Evolutionary conservation across 2,113 vertebrate genomes (phyloP), one percentile per base, ranked within the genome.

Genomic region (Eurypyga helias): DNA sequence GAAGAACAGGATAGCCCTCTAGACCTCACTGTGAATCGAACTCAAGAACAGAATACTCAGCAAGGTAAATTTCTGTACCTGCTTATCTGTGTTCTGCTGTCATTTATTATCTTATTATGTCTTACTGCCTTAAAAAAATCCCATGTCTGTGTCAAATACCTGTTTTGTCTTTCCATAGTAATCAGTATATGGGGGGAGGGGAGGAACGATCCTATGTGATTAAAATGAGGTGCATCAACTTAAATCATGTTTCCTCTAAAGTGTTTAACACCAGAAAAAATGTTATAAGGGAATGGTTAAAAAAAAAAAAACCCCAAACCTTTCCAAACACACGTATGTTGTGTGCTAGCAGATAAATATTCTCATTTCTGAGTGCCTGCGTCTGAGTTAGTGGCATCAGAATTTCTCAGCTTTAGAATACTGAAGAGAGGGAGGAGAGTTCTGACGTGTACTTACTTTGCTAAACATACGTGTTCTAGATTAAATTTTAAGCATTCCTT

Each of bases 1-100:
- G 98, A 98, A 93, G 99, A 99, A 77, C 98, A 98, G 90, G 99
- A 99, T 92, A 98, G 98, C 95, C 99, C 99, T 93, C 98, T 99
- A 97, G 99, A 99, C 98, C 99, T 99, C 98, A 99, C 99, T 97
- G 98, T 99, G 97, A 99, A 98, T 98, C 98, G 99, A 96, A 98
- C 96, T 95, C 98, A 98, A 98, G 98, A 98, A 96, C 97, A 98
- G 97, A 98, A 98, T 93, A 97, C 97, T 98, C 98, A 99, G 98
- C 98, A 99, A 98, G 99, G 99, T 99, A 98, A 98, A 95, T 51
- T 36, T 84, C 72, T 96, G 0, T 58, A 18, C 90, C n/a, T 91
- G 8, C 48, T 96, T 48, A 24, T 70, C 8, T 91, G 23, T 77
- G 13, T 29, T 84, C 91, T 93, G 8, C 26, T 89, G 67, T 62